A percentile compares a stretch with the other conserved stretches of the same genome.
These are phyloP conservation scores for Anorthoa munda DNA, from an alignment of 2,888 invertebrate genomes.

Conservation along the genomic window DNA sequence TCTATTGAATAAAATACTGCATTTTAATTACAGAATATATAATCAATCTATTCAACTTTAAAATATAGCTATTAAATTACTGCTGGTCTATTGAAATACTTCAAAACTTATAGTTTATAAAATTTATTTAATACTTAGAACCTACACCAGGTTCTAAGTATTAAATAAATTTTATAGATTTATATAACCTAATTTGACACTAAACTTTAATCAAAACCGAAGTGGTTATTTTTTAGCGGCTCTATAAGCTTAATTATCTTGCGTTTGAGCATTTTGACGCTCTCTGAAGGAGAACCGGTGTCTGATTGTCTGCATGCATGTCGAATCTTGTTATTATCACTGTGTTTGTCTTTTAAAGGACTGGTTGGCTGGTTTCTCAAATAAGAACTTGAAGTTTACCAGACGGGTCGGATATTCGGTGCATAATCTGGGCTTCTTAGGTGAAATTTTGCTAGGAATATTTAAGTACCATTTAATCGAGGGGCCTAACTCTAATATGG, in stretches of 20 bases:
- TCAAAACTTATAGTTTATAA: not conserved
- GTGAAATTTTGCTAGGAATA: too few species aligned
- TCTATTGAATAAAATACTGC: not conserved
- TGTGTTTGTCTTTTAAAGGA: not conserved
- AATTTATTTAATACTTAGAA: too few species aligned
- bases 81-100: conserved; percentile 5
- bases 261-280: conserved; percentile 4
- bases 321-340: not conserved
- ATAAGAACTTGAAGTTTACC: too few species aligned
- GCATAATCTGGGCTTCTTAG: too few species aligned
- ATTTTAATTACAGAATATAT: not conserved
- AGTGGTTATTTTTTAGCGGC: conserved; percentile 14
- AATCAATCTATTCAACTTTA: conserved; percentile 8
- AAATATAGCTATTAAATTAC: not conserved
- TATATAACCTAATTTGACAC: not conserved
- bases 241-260: conserved; percentile 2
- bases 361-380: not conserved
- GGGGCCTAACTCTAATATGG: too few species aligned
- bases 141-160: too few species aligned
- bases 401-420: too few species aligned
- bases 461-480: too few species aligned
- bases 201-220: not conserved
- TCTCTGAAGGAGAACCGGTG: conserved; percentile 19
- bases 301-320: not conserved
- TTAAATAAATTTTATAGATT: not conserved